Percentiles rank a stretch among this genome's conserved stretches.
Evolutionary conservation across 2,888 invertebrate species (phyloP).

Genomic region (Lithosia quadra): DNA sequence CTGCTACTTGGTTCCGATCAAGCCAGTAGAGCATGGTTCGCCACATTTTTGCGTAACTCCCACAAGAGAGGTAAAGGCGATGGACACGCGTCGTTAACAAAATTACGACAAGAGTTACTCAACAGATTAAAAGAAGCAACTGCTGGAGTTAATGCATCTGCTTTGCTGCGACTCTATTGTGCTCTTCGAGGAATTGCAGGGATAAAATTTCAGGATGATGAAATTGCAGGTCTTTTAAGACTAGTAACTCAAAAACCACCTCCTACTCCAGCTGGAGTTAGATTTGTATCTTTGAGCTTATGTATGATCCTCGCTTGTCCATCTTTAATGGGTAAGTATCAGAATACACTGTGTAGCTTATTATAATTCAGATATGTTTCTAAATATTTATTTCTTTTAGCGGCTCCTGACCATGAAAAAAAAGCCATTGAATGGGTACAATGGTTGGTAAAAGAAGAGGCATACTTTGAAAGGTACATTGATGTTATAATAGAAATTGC

Average conservation of each 20-base stretch:
- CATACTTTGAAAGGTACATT: slow-evolving; percentile 92
- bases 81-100: slow-evolving; percentile 88
- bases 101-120: slow-evolving; percentile 93
- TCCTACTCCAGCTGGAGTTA: slow-evolving; percentile 95
- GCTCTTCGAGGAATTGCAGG: slow-evolving; percentile 97
- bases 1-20: slow-evolving; percentile 96
- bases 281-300: slow-evolving; percentile 96
- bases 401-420: slow-evolving; percentile 92
- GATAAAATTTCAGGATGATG: slow-evolving; percentile 97
- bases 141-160: slow-evolving; percentile 94
- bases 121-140: slow-evolving; percentile 90
- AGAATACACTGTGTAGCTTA: not conserved
- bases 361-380: not conserved
- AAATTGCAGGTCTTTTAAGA: slow-evolving; percentile 93
- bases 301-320: slow-evolving; percentile 98
- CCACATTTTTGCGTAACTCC: slow-evolving; percentile 94
- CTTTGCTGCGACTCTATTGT: slow-evolving; percentile 95
- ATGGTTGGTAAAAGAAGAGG: slow-evolving; percentile 96
- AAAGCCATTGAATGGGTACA: slow-evolving; percentile 97
- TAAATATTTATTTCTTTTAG: slow-evolving; percentile 58
- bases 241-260: slow-evolving; percentile 95
- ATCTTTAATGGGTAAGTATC: slow-evolving; percentile 89
- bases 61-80: slow-evolving; percentile 94
- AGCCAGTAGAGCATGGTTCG: slow-evolving; percentile 96
- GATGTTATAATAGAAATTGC: not conserved